These are phyloP conservation scores for Trididemnum clinides DNA, from an alignment of 23 tunicate species.

Conservation along the genomic window DNA sequence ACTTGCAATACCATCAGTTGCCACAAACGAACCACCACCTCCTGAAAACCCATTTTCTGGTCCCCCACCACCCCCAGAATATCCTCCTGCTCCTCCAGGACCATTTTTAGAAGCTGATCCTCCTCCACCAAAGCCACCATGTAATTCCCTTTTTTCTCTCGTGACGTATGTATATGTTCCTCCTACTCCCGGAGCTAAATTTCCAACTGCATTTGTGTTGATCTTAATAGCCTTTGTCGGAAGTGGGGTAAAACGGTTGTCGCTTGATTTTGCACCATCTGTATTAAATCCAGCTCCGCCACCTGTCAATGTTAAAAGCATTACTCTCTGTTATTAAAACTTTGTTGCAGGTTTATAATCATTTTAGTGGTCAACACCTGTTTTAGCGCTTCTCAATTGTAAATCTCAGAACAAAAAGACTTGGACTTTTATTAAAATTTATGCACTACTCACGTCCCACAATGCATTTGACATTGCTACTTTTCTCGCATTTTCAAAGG, in stretches of 20 bases:
- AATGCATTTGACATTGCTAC: too few species aligned
- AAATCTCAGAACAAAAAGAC: too few species aligned
- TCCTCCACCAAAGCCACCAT: constrained; percentile 99
- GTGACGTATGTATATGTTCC: constrained; percentile 57
- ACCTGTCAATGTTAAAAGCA: constrained; percentile 45
- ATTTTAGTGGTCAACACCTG: too few species aligned
- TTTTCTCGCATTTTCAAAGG: too few species aligned
- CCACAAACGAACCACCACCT: constrained; percentile 87
- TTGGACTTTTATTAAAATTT: too few species aligned
- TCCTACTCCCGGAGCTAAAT: constrained; percentile 51
- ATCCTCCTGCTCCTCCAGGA: constrained; percentile 99
- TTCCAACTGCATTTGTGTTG: constrained; percentile 35
- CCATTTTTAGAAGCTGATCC: constrained; percentile 88
- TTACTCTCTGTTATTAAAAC: too few species aligned
- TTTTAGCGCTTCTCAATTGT: too few species aligned
- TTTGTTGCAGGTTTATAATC: neutral
- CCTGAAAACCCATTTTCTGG: constrained; percentile 86
- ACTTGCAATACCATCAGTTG: constrained; percentile 5
- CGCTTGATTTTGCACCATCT: constrained; percentile 69
- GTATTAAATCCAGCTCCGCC: constrained; percentile 86
- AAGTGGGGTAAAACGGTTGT: constrained; percentile 61
- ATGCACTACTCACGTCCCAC: too few species aligned
- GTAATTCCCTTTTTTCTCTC: neutral
- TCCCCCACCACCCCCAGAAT: constrained; percentile 99
- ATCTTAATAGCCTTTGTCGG: constrained; percentile 77